phyloP scores from a whole-genome alignment of 2,113 vertebrate species.

The Aldabrachelys gigantea region DNA sequence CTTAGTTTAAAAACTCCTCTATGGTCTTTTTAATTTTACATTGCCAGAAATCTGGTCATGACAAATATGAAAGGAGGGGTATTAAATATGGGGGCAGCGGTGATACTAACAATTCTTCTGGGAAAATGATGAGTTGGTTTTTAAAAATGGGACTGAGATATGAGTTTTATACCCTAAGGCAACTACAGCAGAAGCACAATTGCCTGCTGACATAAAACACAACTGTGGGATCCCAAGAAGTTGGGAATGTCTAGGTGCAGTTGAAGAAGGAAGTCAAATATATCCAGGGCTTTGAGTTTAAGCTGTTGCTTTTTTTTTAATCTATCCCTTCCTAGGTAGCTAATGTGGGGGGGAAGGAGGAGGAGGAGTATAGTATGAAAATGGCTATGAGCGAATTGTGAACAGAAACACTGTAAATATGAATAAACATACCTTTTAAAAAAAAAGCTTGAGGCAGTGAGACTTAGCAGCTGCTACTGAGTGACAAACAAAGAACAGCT shows the following conservation, averaged over 20 bases:
- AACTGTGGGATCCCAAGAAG: fast-evolving
- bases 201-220: neutral
- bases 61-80: neutral
- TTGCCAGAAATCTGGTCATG: neutral
- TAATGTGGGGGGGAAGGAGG: fast-evolving
- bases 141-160: neutral
- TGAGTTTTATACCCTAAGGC: neutral
- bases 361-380: fast-evolving
- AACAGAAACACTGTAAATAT: neutral
- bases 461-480: neutral
- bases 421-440: neutral
- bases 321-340: neutral
- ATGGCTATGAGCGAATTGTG: neutral
- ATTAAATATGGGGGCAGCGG: neutral
- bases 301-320: too few relatives aligned
- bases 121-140: neutral
- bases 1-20: too few relatives aligned
- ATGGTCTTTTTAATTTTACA: too few relatives aligned
- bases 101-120: neutral
- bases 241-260: fast-evolving
- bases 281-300: neutral
- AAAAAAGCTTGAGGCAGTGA: neutral
- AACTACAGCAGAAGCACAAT: neutral
- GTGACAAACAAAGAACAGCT: neutral
- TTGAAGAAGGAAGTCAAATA: neutral